Evolutionary conservation across 2,888 invertebrate genomes (phyloP), one percentile per base, ranked within the genome.

Genomic region (Lordiphosa andalusiaca): DNA sequence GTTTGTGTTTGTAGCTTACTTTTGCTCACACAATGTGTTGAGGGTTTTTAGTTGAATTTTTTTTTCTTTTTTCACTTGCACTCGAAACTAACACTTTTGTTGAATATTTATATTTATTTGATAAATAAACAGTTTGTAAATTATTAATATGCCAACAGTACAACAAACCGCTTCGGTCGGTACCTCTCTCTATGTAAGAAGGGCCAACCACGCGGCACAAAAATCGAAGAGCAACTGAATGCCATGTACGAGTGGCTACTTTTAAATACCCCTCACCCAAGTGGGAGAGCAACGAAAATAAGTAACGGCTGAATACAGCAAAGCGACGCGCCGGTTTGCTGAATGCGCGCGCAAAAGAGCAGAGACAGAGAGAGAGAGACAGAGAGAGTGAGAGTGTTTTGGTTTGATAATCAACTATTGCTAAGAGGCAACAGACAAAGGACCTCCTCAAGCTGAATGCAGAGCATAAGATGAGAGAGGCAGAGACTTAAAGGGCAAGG

Each of bases 21-120:
- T 25, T 30, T 30, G 9, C 30, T 30, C 9, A 3, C 30, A 30
- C 30, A 30, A 30, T 30, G 30, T 30, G 30, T 30, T 30, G 30
- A 2, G 9, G 6, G 6, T 25, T 21, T 49, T 35, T 44, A 21
- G 52, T 51, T 57, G 53, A 66, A 54, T 57, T 65, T 64, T 53
- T 49, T 44, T 38, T 44, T 49, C 41, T 38, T 44, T 51, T 44
- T 36, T 19, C 33, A 47, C 35, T 36, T 33, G 35, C 36, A 36
- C 35, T 36, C 12, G 5, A 16, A 16, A n/a, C 16, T 47, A 33
- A 33, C 12, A 30, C 23, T 25, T 12, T 35, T 47, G 16, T n/a
- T 12, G 21, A 47, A 6, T 35, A 35, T 41, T 40, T 50, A 5
- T 38, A 16, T 33, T 50, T 50, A 39, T 50, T 35, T 42, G 13